Evolutionary conservation across 2,888 invertebrate genomes (phyloP).

Genomic region (Ephialtes manifestator): DNA sequence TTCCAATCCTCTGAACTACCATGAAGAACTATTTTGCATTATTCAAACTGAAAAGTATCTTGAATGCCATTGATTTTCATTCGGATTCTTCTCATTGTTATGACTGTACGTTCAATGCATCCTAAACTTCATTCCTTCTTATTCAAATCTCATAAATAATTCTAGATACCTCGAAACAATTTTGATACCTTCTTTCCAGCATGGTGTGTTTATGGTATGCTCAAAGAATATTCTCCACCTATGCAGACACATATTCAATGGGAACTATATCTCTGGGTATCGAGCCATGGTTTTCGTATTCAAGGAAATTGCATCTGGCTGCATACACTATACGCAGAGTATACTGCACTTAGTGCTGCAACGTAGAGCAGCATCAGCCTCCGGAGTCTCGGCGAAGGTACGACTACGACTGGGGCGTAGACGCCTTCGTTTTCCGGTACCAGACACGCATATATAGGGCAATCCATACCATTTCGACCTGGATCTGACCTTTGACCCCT

Average conservation of each 20-base stretch:
- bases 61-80: too few relatives aligned
- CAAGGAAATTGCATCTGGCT: slow-evolving; percentile 64
- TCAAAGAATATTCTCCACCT: not conserved
- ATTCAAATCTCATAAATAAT: not conserved
- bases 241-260: slow-evolving; percentile 4
- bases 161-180: slow-evolving; percentile 1
- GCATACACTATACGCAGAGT: slow-evolving; percentile 28
- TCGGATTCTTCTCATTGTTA: too few relatives aligned
- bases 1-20: too few relatives aligned
- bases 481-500: too few relatives aligned
- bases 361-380: not conserved
- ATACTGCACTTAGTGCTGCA: slow-evolving; percentile 28
- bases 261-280: slow-evolving; percentile 44
- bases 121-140: not conserved
- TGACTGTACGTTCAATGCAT: not conserved
- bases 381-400: slow-evolving; percentile 20
- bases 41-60: too few relatives aligned
- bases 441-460: slow-evolving; percentile 30
- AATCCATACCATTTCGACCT: too few relatives aligned
- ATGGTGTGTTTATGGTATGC: slow-evolving; percentile 9
- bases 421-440: slow-evolving; percentile 54
- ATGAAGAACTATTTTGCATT: too few relatives aligned
- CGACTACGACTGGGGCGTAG: slow-evolving; percentile 49
- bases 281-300: slow-evolving; percentile 62
- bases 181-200: slow-evolving; percentile 3